Percentiles rank a stretch among this genome's conserved stretches.
These are phyloP conservation scores for Diabrotica balteata DNA, from an alignment of 2,888 invertebrate genomes.

Conservation along the genomic window DNA sequence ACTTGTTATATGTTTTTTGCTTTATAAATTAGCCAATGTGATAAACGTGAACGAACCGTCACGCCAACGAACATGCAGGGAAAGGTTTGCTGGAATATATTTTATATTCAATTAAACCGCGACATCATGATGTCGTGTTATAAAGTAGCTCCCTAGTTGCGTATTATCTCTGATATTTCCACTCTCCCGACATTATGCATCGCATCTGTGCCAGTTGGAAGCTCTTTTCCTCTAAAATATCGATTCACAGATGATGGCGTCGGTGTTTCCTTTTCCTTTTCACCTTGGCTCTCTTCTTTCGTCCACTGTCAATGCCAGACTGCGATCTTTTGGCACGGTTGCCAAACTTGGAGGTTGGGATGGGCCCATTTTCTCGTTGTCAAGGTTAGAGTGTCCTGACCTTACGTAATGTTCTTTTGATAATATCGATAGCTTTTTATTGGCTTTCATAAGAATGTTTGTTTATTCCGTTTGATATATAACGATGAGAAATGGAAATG, in stretches of 20 bases:
- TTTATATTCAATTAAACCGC: constrained; percentile 2
- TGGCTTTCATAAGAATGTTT: too few relatives aligned
- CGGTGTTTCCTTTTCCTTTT: constrained; percentile 21
- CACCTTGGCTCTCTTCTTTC: constrained; percentile 19
- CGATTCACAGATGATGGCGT: constrained; percentile 2
- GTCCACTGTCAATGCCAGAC: constrained; percentile 23
- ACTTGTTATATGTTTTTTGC: too few relatives aligned
- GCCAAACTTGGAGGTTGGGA: constrained; percentile 2
- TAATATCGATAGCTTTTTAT: too few relatives aligned
- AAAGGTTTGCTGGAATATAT: neutral
- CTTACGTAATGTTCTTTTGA: neutral
- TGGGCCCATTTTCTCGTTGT: neutral
- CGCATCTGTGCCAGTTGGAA: neutral
- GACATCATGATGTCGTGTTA: constrained; percentile 1
- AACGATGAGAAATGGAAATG: too few relatives aligned
- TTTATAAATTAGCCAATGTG: too few relatives aligned
- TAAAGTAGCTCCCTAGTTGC: constrained; percentile 4
- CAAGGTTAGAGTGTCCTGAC: neutral
- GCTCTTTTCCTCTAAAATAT: constrained; percentile 1
- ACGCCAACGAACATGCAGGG: neutral
- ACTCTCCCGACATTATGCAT: neutral
- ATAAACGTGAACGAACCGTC: too few relatives aligned
- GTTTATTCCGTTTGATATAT: too few relatives aligned
- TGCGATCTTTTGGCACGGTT: constrained; percentile 10
- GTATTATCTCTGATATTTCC: neutral